Base-by-base conservation (phyloP, 2,113 vertebrate genomes). In the Okapia johnstoni region DNA sequence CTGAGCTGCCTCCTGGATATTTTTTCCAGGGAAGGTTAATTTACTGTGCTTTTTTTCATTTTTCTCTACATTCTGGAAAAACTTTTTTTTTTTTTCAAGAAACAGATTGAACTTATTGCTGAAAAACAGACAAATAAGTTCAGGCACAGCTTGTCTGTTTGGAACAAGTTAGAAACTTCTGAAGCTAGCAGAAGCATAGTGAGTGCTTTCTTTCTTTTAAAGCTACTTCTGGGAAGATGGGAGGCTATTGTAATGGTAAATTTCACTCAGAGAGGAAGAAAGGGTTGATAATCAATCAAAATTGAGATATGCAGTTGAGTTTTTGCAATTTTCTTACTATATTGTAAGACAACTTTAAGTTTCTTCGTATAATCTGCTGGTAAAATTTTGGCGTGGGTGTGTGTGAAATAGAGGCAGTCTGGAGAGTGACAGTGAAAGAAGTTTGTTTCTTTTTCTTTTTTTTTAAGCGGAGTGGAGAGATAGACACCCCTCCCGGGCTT, bases 191-290 rank as follows among this genome's bases (percentile, higher is more conserved):
- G 94, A 98, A 98, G 97, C 96, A 85, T 81, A 96, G 97, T 97
- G 93, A 92, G 98, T 95, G 93, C 97, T 99, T 98, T 98, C 99
- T 99, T 99, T 99, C 99, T 99, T 99, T 98, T 96, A 98, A 99
- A 98, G 98, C 99, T 99, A 96, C 99, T 99, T 99, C 99, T 98
- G 98, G 98, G 99, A 98, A 98, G 98, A 98, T 99, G 99, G 98
- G 99, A 99, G 98, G 88, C 99, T 98, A 99, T 99, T 99, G 99
- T 99, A 98, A 99, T 99, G 99, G 99, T 99, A 99, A 99, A 99
- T 98, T 94, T 97, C 98, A 98, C 93, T 98, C 98, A 85, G 98
- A 98, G 98, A 98, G 98, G 98, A 98, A 99, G 98, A 99, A 99
- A 98, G 98, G 98, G 96, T 91, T 94, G 98, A 98, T 98, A 97